These are phyloP conservation scores for Nanger granti DNA, from an alignment of 2,113 vertebrate species.

Conservation along the genomic window DNA sequence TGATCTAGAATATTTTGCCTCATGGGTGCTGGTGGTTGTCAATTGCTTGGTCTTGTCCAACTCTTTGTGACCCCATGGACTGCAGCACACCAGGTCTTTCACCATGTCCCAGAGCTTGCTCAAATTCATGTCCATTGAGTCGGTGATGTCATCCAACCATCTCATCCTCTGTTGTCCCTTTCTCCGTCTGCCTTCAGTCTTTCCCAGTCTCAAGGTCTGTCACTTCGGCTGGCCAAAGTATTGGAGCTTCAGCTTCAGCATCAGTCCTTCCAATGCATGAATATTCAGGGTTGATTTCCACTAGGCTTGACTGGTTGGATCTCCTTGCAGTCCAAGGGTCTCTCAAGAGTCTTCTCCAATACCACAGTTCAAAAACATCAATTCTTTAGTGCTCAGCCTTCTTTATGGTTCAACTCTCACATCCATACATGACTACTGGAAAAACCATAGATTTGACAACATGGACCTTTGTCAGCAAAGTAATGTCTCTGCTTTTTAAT, in stretches of 20 bases:
- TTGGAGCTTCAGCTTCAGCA: neutral
- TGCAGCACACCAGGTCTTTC: neutral
- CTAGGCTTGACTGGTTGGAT: neutral
- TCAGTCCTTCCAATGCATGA: neutral
- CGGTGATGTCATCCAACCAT: neutral
- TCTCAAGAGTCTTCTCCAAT: neutral
- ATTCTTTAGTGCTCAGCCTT: neutral
- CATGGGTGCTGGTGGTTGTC: neutral
- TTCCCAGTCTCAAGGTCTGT: neutral
- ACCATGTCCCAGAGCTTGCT: neutral
- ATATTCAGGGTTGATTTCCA: neutral
- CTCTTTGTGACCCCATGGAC: neutral
- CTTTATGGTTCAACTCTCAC: neutral
- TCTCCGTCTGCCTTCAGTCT: neutral
- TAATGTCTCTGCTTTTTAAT: neutral
- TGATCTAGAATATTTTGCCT: neutral
- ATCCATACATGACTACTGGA: neutral
- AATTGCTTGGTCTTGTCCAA: rapidly evolving
- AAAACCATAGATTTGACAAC: neutral
- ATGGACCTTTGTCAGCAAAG: neutral
- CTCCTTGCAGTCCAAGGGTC: neutral
- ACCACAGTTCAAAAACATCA: neutral
- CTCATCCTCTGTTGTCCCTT: neutral
- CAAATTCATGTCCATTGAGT: neutral
- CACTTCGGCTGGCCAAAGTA: neutral